Evolutionary conservation across 2,797 vertebrate genomes (phyloP), one percentile per base, ranked within the genome.

Genomic region (Acrossocheilus wenchowensis): DNA sequence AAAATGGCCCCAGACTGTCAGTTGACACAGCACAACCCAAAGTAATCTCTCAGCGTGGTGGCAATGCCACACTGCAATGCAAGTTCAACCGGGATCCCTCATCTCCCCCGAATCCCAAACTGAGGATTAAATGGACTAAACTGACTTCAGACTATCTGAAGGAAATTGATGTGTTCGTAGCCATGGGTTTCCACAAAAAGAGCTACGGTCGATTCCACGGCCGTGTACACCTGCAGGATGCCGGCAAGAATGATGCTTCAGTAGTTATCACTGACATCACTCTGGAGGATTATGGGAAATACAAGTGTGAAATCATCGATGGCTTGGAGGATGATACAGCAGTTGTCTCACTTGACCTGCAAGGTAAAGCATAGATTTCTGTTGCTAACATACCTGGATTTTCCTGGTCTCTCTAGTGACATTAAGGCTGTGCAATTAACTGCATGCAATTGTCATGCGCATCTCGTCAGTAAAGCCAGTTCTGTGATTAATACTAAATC

Each of bases 41-140:
- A 92, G 95, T 98, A 45, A 93, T 97, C 89, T 97, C 97, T 0
- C 92, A 94, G 41, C 94, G 98, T 9, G 97, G 98, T 6, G 96
- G 96, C 84, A 99, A 99, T 12, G 95, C 94, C 14, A 99, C 98
- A 75, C 92, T 99, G 91, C 96, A 97, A 0, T 99, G 98, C 92
- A 96, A 90, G 88, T 98, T 98, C 92, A 95, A 94, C 57, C 96
- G 97, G 71, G 96, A 97, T 75, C 94, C 95, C 26, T 89, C 93
- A 1, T 92, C 95, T 62, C 90, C 94, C 30, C 94, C 95, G 90
- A 94, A 93, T 66, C 96, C 95, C 85, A 99, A 96, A 93, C 97
- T 98, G 93, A 96, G 98, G 81, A 96, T 99, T 91, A 99, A 99
- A 92, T 99, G 98, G 98, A 99, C 98, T 93, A 99, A 99, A 92